Percentiles rank a stretch among this genome's conserved stretches.
Evolutionary conservation across 2,888 invertebrate species (phyloP).

Genomic region (Brachypterus glaber): DNA sequence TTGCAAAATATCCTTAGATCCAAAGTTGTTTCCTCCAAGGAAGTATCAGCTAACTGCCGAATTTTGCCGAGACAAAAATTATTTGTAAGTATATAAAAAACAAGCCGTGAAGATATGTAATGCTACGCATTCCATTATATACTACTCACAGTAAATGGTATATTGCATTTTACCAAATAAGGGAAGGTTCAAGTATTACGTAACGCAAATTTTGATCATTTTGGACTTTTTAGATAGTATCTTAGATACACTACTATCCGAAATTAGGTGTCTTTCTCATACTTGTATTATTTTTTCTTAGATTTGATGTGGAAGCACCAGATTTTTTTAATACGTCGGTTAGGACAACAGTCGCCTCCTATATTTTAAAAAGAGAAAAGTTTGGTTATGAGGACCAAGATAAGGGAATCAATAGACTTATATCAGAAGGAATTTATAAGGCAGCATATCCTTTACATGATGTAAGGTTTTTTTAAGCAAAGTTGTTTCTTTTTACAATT

Average conservation of each 20-base stretch:
- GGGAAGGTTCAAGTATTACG: too few species aligned
- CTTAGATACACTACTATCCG: too few species aligned
- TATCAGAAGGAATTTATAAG: slow-evolving; percentile 54
- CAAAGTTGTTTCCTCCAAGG: slow-evolving; percentile 50
- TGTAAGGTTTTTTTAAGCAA: slow-evolving; percentile 41
- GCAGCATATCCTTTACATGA: slow-evolving; percentile 71
- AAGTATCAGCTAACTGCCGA: slow-evolving; percentile 57
- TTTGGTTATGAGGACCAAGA: slow-evolving; percentile 50
- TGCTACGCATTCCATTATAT: too few species aligned
- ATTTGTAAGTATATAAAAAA: slow-evolving; percentile 53
- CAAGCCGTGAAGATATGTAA: too few species aligned
- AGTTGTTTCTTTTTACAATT: too few species aligned
- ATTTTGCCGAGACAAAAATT: slow-evolving; percentile 60
- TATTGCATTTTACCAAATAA: too few species aligned
- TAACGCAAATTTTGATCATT: too few species aligned
- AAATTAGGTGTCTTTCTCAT: too few species aligned
- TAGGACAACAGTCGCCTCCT: slow-evolving; percentile 60
- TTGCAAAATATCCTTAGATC: slow-evolving; percentile 48
- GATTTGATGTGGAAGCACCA: slow-evolving; percentile 56
- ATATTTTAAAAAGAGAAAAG: slow-evolving; percentile 62
- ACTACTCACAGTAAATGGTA: too few species aligned
- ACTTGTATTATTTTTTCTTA: slow-evolving; percentile 27
- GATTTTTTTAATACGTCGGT: slow-evolving; percentile 59
- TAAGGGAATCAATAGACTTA: slow-evolving; percentile 58
- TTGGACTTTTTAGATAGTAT: too few species aligned